phyloP scores from a whole-genome alignment of 2,888 invertebrate species.

The Eurois occulta region DNA sequence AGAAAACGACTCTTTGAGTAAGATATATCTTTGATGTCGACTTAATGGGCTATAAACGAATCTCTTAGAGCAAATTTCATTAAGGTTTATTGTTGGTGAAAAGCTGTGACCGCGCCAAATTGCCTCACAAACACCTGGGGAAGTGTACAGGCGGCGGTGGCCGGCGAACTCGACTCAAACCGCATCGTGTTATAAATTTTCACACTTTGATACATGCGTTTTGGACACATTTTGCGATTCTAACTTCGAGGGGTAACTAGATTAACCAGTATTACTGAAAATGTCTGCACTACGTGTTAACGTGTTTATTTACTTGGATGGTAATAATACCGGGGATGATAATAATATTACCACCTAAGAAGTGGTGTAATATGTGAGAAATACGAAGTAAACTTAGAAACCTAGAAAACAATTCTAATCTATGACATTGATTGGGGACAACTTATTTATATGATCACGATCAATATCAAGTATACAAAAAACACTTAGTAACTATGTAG shows the following conservation, averaged over 20 bases:
- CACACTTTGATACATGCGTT: conserved; percentile 11
- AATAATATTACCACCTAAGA: background rate
- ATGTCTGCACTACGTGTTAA: background rate
- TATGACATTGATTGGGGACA: conserved; percentile 17
- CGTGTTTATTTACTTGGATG: background rate
- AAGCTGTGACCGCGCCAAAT: conserved; percentile 66
- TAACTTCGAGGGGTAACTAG: background rate
- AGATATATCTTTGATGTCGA: conserved; percentile 68
- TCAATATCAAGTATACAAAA: conserved; percentile 9
- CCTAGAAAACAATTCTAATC: background rate
- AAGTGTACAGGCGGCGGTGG: background rate
- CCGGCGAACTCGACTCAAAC: background rate
- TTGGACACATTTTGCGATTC: conserved; percentile 10
- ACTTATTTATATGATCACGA: conserved; percentile 9
- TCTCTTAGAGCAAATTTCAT: conserved; percentile 78
- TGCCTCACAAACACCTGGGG: conserved; percentile 53
- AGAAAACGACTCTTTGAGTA: conserved; percentile 51
- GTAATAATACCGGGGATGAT: background rate
- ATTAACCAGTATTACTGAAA: conserved; percentile 17
- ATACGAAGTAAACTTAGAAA: background rate
- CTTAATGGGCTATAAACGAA: conserved; percentile 79
- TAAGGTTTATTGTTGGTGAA: conserved; percentile 72
- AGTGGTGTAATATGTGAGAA: background rate
- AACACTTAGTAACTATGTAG: background rate
- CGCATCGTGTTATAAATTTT: conserved; percentile 25